These are phyloP conservation scores for Hycleus phaleratus DNA, from an alignment of 1,140 invertebrate species.

Conservation along the genomic window DNA sequence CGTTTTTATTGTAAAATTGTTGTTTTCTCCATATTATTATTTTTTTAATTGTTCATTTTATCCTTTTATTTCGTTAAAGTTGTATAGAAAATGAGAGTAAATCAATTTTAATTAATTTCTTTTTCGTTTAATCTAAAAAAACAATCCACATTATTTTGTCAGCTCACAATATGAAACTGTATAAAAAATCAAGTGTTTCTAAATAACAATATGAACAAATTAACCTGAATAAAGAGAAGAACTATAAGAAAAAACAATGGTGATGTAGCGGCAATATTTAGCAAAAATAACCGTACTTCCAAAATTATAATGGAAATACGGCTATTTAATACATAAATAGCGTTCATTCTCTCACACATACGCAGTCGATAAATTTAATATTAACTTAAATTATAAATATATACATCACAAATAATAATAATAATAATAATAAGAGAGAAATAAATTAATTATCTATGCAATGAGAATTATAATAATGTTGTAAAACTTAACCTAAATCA, in stretches of 20 bases:
- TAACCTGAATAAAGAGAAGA: neutral
- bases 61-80: too few relatives aligned
- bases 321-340: neutral
- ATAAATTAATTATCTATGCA: conserved; percentile 33
- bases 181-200: conserved; percentile 11
- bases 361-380: conserved; percentile 21
- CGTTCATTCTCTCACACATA: conserved; percentile 27
- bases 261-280: conserved; percentile 4
- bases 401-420: conserved; percentile 33
- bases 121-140: neutral
- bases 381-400: conserved; percentile 29
- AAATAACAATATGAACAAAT: conserved; percentile 11
- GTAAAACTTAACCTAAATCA: conserved; percentile 38
- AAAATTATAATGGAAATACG: neutral
- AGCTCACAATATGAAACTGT: conserved; percentile 16
- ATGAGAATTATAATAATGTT: conserved; percentile 14
- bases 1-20: conserved; percentile 21
- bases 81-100: conserved; percentile 5
- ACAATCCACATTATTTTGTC: conserved; percentile 15
- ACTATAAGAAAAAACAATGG: neutral
- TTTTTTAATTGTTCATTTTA: too few relatives aligned
- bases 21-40: conserved; percentile 1
- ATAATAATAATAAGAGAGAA: conserved; percentile 14
- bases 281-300: neutral
- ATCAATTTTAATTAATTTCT: neutral